Percentiles rank a stretch among this genome's conserved stretches.
Conservation (phyloP, 2,888 invertebrate genomes). For the Philereme transversata region DNA sequence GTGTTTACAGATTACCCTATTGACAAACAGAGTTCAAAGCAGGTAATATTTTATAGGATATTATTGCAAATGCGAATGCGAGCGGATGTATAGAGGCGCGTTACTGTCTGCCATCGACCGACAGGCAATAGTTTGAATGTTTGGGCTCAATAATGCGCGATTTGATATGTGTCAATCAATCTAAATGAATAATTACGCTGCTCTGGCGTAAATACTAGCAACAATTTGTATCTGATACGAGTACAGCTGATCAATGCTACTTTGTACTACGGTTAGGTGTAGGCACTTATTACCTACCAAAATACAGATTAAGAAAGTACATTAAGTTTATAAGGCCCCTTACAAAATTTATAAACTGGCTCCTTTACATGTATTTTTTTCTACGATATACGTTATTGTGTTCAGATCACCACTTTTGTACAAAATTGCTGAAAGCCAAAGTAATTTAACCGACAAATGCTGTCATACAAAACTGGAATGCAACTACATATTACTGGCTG, state of each 20-base stretch:
- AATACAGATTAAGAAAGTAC: neutral
- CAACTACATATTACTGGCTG: slow-evolving; percentile 15
- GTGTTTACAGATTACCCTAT: slow-evolving; percentile 76
- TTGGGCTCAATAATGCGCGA: neutral
- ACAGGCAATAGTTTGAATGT: neutral
- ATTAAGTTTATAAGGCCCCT: neutral
- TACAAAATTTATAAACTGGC: neutral
- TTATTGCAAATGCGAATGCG: slow-evolving; percentile 48
- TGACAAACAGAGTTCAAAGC: slow-evolving; percentile 74
- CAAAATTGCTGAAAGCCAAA: neutral
- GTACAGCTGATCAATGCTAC: neutral
- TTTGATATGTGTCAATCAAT: neutral
- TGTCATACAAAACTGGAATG: slow-evolving; percentile 15
- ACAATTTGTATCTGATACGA: neutral
- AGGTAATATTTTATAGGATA: slow-evolving; percentile 76
- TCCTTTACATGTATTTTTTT: neutral
- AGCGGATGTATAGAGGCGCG: slow-evolving; percentile 53
- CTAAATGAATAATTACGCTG: neutral
- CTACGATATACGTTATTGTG: neutral
- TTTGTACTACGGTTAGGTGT: neutral
- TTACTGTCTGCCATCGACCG: slow-evolving; percentile 32
- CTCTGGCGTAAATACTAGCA: neutral
- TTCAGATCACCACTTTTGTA: slow-evolving; percentile 5
- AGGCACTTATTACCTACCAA: neutral
- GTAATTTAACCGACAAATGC: slow-evolving; percentile 16